These are phyloP conservation scores for Porites divaricata DNA, from an alignment of 92 coral and sea anemone species.

Conservation along the genomic window DNA sequence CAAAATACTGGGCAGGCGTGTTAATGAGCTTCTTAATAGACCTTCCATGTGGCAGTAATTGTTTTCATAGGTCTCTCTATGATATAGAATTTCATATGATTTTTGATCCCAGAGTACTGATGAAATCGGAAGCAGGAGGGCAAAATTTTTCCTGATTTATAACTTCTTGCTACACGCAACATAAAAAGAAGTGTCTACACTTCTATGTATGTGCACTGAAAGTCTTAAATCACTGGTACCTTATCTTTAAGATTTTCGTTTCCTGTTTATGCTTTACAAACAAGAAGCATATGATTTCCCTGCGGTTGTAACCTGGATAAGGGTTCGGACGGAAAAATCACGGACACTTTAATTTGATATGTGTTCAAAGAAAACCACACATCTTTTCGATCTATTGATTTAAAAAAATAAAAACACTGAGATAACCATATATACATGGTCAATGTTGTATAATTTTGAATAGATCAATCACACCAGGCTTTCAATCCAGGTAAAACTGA, in stretches of 20 bases:
- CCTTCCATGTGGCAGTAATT: no score
- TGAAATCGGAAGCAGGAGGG: no score
- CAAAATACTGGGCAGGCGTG: no score
- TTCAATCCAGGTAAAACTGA: no score
- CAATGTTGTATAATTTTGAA: neutral
- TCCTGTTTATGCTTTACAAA: constrained; percentile 1
- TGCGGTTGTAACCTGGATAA: neutral
- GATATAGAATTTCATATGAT: no score
- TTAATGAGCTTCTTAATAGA: no score
- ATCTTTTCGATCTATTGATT: constrained; percentile 15
- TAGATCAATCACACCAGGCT: neutral
- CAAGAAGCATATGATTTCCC: neutral
- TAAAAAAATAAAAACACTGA: constrained; percentile 5
- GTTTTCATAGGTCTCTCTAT: no score
- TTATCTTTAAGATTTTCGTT: neutral
- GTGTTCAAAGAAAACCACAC: constrained; percentile 21
- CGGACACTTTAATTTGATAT: constrained; percentile 35
- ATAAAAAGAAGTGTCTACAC: no score
- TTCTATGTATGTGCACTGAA: neutral
- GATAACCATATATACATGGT: constrained; percentile 13
- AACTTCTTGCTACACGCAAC: neutral
- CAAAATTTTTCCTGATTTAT: neutral
- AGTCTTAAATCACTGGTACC: neutral
- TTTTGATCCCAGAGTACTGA: no score
- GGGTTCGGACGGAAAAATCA: constrained; percentile 2